Evolutionary conservation across 2,113 vertebrate species (phyloP), one percentile per base, ranked within the genome.

Genomic region (Plotosus lineatus): DNA sequence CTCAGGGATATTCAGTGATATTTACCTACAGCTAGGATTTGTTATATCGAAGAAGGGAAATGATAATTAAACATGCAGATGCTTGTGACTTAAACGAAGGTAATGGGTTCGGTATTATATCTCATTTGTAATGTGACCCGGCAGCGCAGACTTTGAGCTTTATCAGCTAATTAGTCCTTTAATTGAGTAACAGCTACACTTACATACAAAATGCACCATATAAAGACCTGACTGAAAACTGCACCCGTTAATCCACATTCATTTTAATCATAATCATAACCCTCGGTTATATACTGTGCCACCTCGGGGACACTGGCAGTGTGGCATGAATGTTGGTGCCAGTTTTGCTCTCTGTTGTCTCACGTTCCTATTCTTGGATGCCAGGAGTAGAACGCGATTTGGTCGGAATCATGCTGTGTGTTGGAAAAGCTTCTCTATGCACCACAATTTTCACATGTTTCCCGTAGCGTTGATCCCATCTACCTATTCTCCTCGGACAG

Each of bases 131-230:
- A 71, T 26, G 69, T 50, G 69, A 73, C 46, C 6, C 46, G 33
- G 46, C 50, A 28, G 28, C 46, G 51, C 28, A 33, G 69, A 51
- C 46, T 12, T 6, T 44, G 69, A 33, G 12, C 44, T 50, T 72
- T 72, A 33, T 50, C 31, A 23, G 28, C 46, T 51, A 51, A 73
- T 73, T 72, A 72, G 69, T 33, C 5, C 46, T 36, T 31, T 73
- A 73, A 73, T 36, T 73, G 69, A 51, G 17, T 51, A 51, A 36
- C 2, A 23, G 46, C 9, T 73, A 19, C 46, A 73, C 51, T 73
- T 73, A 73, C 46, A 73, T 73, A 36, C 46, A 73, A 51, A 73
- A 69, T 38, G 65, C 40, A 26, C 23, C 23, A 44, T 23, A 69
- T 23, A 69, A 73, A 23, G 15, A 36, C 21, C 10, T 15, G 65